Conservation (phyloP, 2,888 invertebrate genomes). For the Rhingia rostrata region DNA sequence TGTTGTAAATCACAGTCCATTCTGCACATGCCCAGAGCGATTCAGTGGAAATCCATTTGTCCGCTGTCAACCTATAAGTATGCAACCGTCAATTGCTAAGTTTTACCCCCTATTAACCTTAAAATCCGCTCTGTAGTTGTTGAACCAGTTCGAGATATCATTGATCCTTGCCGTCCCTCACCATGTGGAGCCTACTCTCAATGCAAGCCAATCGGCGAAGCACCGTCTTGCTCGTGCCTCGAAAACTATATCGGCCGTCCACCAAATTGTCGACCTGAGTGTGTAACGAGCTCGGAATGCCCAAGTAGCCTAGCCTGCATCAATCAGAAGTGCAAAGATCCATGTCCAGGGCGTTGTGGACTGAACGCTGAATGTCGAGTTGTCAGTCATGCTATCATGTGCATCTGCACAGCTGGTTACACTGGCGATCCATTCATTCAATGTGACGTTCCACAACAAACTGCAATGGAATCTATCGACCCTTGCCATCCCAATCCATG, state of each 20-base stretch:
- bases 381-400: slow-evolving; percentile 89
- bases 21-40: slow-evolving; percentile 88
- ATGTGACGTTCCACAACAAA: slow-evolving; percentile 83
- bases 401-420: slow-evolving; percentile 87
- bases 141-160: slow-evolving; percentile 83
- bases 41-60: slow-evolving; percentile 91
- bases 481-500: slow-evolving; percentile 87
- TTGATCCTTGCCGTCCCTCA: slow-evolving; percentile 89
- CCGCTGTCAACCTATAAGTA: slow-evolving; percentile 86
- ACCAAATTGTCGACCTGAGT: slow-evolving; percentile 91
- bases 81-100: slow-evolving; percentile 46
- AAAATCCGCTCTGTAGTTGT: slow-evolving; percentile 77
- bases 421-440: slow-evolving; percentile 90
- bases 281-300: slow-evolving; percentile 90
- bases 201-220: slow-evolving; percentile 87
- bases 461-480: slow-evolving; percentile 83
- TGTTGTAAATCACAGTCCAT: slow-evolving; percentile 91
- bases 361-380: slow-evolving; percentile 89
- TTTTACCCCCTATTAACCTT: neutral
- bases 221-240: slow-evolving; percentile 90
- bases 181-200: slow-evolving; percentile 92
- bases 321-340: slow-evolving; percentile 90
- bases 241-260: slow-evolving; percentile 87
- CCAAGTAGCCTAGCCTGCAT: slow-evolving; percentile 88
- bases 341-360: slow-evolving; percentile 89